Evolutionary conservation across 2,113 vertebrate genomes (phyloP).

Genomic region (Brachypteracias leptosomus): DNA sequence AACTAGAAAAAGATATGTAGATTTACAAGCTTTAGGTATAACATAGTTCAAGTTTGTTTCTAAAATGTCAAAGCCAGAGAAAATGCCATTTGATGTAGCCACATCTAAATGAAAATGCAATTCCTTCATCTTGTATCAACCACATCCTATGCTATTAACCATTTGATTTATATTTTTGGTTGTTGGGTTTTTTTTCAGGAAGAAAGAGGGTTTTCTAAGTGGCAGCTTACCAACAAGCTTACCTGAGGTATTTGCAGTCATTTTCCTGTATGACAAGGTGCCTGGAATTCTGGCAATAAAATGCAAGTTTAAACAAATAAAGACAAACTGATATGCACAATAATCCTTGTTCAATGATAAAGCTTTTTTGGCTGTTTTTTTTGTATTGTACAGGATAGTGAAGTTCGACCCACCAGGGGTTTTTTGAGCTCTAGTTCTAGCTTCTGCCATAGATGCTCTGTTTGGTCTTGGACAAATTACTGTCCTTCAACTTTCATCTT

Average conservation of each 20-base stretch:
- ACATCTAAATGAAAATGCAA: background rate
- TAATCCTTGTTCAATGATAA: background rate
- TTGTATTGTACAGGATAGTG: background rate
- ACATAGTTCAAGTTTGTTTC: too few species aligned
- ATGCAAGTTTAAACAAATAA: background rate
- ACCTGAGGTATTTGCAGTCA: background rate
- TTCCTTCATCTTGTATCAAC: background rate
- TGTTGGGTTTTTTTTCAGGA: too few species aligned
- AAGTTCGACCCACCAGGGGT: background rate
- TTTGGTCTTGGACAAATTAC: background rate
- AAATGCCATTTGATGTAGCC: too few species aligned
- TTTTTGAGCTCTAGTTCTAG: background rate
- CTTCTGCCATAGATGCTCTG: background rate
- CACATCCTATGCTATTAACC: background rate
- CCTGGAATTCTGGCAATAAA: background rate
- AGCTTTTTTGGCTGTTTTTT: background rate
- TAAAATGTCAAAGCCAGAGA: too few species aligned
- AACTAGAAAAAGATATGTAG: too few species aligned
- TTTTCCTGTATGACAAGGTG: background rate
- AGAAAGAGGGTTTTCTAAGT: too few species aligned
- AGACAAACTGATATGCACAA: background rate
- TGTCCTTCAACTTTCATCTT: background rate
- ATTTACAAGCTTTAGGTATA: too few species aligned
- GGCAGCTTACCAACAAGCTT: background rate
- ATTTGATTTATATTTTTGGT: too few species aligned